Percentiles rank a stretch among this genome's conserved stretches.
Evolutionary conservation across 2,888 invertebrate genomes (phyloP).

Genomic region (Drosophila parthenogenetica): DNA sequence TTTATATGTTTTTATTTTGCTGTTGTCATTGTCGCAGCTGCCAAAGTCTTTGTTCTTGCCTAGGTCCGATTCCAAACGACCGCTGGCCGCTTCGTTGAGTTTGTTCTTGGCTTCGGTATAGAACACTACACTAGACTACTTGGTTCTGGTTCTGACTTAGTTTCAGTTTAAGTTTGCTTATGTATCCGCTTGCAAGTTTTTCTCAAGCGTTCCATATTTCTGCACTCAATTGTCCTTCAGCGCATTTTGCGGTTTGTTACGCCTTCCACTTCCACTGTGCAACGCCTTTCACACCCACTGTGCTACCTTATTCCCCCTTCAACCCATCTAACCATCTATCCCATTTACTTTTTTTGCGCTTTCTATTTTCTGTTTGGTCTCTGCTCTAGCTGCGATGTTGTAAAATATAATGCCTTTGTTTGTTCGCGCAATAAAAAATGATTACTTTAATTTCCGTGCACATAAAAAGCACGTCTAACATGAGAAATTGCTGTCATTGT

Average conservation of each 20-base stretch:
- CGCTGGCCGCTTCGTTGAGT: conserved; percentile 40
- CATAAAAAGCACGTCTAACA: conserved; percentile 75
- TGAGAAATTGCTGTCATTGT: conserved; percentile 75
- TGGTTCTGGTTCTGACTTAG: conserved; percentile 1
- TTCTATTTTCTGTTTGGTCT: neutral
- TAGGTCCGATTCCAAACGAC: conserved; percentile 47
- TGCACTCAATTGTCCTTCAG: conserved; percentile 79
- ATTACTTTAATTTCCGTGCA: conserved; percentile 80
- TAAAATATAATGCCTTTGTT: conserved; percentile 80
- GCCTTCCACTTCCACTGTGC: neutral
- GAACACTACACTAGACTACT: neutral
- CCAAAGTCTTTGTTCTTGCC: conserved; percentile 78
- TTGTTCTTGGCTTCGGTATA: conserved; percentile 14
- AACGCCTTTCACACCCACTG: too few relatives aligned
- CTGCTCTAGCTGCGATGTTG: conserved; percentile 31
- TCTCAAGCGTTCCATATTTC: conserved; percentile 71
- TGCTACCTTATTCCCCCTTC: conserved; percentile 16
- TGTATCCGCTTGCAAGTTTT: conserved; percentile 63
- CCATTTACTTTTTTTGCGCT: neutral
- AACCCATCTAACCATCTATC: neutral
- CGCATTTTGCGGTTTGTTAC: conserved; percentile 63
- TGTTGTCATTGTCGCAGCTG: conserved; percentile 79
- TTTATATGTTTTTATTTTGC: conserved; percentile 75
- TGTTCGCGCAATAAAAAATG: conserved; percentile 79
- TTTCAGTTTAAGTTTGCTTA: conserved; percentile 25